phyloP scores from a whole-genome alignment of 2,797 vertebrate species.

The Channa striata region DNA sequence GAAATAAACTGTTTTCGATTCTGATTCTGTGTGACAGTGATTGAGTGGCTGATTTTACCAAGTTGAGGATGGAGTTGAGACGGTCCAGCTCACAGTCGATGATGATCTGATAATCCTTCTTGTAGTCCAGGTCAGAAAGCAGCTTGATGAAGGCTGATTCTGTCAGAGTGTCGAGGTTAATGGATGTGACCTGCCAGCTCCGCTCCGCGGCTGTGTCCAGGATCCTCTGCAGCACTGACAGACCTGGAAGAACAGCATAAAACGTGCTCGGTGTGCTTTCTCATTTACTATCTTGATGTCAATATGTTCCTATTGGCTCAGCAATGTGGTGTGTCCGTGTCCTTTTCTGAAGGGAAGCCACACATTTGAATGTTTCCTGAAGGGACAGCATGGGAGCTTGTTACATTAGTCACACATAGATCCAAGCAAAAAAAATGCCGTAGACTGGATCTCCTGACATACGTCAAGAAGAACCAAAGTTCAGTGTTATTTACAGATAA shows the following conservation, averaged over 20 bases:
- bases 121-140: slow-evolving; percentile 93
- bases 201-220: slow-evolving; percentile 95
- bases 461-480: too few relatives aligned
- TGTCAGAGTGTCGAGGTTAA: slow-evolving; percentile 93
- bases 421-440: too few relatives aligned
- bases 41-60: slow-evolving; percentile 81
- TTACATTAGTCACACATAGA: too few relatives aligned
- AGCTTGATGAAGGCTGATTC: slow-evolving; percentile 90
- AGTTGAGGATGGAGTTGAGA: slow-evolving; percentile 92
- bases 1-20: too few relatives aligned
- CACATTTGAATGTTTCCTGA: too few relatives aligned
- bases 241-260: slow-evolving; percentile 75
- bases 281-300: not conserved
- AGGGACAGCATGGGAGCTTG: too few relatives aligned
- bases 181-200: slow-evolving; percentile 95
- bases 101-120: slow-evolving; percentile 93
- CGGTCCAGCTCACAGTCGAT: slow-evolving; percentile 94
- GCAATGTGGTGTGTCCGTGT: too few relatives aligned
- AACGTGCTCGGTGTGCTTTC: not conserved
- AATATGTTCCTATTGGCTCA: not conserved
- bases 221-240: slow-evolving; percentile 95
- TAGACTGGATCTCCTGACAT: too few relatives aligned
- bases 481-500: too few relatives aligned
- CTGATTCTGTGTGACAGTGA: too few relatives aligned
- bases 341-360: too few relatives aligned